Conservation (phyloP, 2,888 invertebrate species). For the Neocrepidodera transversa region DNA sequence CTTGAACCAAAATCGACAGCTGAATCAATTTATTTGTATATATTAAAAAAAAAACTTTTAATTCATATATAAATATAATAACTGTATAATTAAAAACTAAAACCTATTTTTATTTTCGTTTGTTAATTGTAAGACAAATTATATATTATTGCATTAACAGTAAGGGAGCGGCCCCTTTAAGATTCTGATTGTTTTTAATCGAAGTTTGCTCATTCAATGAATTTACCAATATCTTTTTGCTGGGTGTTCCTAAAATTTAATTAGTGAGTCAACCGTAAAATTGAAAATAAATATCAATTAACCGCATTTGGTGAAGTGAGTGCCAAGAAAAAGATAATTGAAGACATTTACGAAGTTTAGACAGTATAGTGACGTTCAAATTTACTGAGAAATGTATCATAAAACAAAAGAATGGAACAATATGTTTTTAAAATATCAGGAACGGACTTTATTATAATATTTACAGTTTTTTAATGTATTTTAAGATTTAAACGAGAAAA, state of each 20-base stretch:
- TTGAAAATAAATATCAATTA: conserved; percentile 19
- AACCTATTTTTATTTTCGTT: too few relatives aligned
- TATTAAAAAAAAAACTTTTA: neutral
- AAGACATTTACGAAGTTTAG: neutral
- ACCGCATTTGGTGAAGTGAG: conserved; percentile 10
- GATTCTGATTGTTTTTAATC: conserved; percentile 40
- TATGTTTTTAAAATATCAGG: too few relatives aligned
- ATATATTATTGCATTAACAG: too few relatives aligned
- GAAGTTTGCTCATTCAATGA: conserved; percentile 18
- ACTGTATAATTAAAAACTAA: too few relatives aligned
- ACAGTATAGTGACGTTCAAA: too few relatives aligned
- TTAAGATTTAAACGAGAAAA: too few relatives aligned
- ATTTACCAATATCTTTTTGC: conserved; percentile 3
- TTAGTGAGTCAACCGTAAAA: conserved; percentile 18
- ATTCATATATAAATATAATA: neutral
- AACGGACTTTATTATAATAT: too few relatives aligned
- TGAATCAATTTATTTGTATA: neutral
- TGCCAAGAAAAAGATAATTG: conserved; percentile 10
- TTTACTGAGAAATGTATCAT: too few relatives aligned
- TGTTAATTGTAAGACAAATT: too few relatives aligned
- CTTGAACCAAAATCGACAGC: neutral
- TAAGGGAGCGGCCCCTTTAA: conserved; percentile 39
- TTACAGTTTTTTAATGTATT: too few relatives aligned
- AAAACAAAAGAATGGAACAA: too few relatives aligned
- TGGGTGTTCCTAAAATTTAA: conserved; percentile 1